Evolutionary conservation across 2,888 invertebrate species (phyloP).

Genomic region (Himalopsyche kuldschensis): DNA sequence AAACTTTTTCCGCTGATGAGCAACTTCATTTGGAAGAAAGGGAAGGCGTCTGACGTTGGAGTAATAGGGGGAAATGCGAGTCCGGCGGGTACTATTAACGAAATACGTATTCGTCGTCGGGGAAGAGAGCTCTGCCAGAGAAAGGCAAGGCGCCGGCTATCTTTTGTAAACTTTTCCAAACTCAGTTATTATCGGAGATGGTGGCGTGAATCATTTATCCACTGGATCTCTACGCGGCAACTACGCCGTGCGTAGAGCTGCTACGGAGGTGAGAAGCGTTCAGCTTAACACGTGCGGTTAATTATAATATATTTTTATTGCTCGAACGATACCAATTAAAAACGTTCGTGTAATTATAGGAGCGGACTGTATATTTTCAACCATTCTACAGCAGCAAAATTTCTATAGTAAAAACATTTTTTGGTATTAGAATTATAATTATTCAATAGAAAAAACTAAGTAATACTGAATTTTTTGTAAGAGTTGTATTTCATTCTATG

Average conservation of each 20-base stretch:
- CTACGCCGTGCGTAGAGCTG: neutral
- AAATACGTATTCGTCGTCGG: neutral
- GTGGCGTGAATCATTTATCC: neutral
- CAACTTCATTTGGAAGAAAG: neutral
- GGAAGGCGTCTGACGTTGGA: neutral
- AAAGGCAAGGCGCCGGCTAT: neutral
- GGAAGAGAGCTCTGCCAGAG: neutral
- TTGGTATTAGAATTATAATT: too few species aligned
- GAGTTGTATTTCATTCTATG: too few species aligned
- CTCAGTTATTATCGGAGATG: neutral
- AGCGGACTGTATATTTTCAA: neutral
- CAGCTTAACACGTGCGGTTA: neutral
- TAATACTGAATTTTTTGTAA: too few species aligned
- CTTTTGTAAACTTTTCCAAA: neutral
- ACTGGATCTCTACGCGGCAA: neutral
- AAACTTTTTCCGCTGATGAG: constrained; percentile 1
- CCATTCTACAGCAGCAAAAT: too few species aligned
- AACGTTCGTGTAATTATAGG: neutral
- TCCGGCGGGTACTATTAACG: neutral
- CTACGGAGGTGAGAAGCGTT: neutral
- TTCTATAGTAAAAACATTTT: too few species aligned
- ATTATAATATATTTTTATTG: neutral
- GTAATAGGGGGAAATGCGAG: neutral
- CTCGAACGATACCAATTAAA: neutral
- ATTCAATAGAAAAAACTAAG: too few species aligned